Evolutionary conservation across 2,113 vertebrate genomes (phyloP).

Genomic region (Acrocephalus kingi): DNA sequence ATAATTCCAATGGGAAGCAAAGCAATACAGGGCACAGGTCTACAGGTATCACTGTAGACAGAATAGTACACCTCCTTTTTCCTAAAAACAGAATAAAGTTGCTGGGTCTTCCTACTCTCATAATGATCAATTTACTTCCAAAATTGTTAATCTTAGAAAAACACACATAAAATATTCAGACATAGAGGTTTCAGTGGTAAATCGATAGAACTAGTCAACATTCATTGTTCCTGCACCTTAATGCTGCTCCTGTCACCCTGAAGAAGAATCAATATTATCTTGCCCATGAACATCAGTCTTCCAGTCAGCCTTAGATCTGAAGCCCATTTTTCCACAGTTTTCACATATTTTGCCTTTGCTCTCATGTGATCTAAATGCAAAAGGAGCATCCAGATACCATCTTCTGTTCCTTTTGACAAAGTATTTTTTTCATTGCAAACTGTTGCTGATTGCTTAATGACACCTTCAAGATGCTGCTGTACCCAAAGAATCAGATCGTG

Average conservation of each 20-base stretch:
- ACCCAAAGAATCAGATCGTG: slow-evolving; percentile 82
- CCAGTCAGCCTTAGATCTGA: slow-evolving; percentile 79
- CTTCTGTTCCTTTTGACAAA: slow-evolving; percentile 41
- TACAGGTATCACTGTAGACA: neutral
- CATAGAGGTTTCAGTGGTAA: slow-evolving; percentile 33
- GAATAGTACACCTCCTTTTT: neutral
- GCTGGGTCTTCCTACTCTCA: neutral
- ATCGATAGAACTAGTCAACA: slow-evolving; percentile 46
- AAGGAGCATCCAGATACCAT: slow-evolving; percentile 73
- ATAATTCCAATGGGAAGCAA: neutral
- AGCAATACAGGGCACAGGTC: neutral
- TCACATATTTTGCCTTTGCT: slow-evolving; percentile 82
- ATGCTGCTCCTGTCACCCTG: slow-evolving; percentile 81
- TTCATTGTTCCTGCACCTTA: slow-evolving; percentile 77
- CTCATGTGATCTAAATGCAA: slow-evolving; percentile 89
- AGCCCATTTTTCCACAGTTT: slow-evolving; percentile 83
- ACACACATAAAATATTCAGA: slow-evolving; percentile 43
- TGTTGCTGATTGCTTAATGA: slow-evolving; percentile 49
- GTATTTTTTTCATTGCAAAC: neutral
- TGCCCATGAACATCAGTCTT: slow-evolving; percentile 84
- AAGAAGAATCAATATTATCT: slow-evolving; percentile 85
- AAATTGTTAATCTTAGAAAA: slow-evolving; percentile 46
- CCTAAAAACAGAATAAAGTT: neutral
- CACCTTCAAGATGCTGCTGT: slow-evolving; percentile 73
- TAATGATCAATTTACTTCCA: slow-evolving; percentile 21